Conservation (phyloP, 2,888 invertebrate species). For the Drosophila incognita region DNA sequence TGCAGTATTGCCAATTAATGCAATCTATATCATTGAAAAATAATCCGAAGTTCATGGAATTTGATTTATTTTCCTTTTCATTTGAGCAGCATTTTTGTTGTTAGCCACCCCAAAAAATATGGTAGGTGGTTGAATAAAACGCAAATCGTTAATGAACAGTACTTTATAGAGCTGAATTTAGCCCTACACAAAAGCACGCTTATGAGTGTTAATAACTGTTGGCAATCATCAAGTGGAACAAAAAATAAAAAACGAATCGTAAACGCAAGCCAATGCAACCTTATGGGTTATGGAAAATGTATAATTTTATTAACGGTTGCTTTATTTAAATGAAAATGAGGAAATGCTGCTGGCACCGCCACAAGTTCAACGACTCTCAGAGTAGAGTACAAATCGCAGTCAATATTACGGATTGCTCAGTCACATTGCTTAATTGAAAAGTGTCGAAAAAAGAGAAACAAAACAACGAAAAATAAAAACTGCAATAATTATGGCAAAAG, state of each 20-base stretch:
- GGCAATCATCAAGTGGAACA: conserved; percentile 60
- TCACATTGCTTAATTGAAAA: conserved; percentile 76
- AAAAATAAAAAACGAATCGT: conserved; percentile 39
- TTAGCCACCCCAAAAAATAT: conserved; percentile 14
- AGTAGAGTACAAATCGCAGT: conserved; percentile 9
- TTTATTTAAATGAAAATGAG: conserved; percentile 70
- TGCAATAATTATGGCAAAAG: conserved; percentile 67
- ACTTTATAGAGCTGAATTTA: not conserved
- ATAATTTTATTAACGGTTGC: conserved; percentile 25
- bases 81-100: conserved; percentile 11
- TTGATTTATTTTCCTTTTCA: not conserved
- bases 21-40: not conserved
- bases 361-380: conserved; percentile 71
- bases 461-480: conserved; percentile 45
- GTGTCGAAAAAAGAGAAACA: conserved; percentile 57
- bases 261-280: conserved; percentile 27
- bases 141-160: conserved; percentile 20
- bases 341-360: conserved; percentile 57
- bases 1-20: too few relatives aligned
- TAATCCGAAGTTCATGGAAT: not conserved
- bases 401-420: conserved; percentile 31
- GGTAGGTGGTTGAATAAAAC: conserved; percentile 36
- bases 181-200: conserved; percentile 12
- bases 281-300: conserved; percentile 52
- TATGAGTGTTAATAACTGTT: conserved; percentile 41